These are phyloP conservation scores for Dynastes maya DNA, from an alignment of 2,888 invertebrate species.

Conservation along the genomic window DNA sequence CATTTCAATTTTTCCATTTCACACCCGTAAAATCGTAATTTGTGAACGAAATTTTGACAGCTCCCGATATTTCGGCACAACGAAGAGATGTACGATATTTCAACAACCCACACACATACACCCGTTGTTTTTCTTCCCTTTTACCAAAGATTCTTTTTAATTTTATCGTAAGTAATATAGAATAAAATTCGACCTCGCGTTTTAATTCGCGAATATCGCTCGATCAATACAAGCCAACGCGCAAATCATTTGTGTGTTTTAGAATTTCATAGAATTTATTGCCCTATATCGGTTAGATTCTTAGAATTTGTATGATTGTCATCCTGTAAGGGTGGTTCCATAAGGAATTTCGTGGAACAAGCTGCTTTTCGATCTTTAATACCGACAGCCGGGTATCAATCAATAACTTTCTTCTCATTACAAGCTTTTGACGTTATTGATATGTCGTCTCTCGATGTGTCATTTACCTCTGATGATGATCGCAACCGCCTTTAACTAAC, in stretches of 20 bases:
- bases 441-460: constrained; percentile 25
- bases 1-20: constrained; percentile 3
- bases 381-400: background rate
- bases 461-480: constrained; percentile 25
- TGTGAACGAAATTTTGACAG: constrained; percentile 1
- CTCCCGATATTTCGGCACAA: background rate
- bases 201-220: constrained; percentile 2
- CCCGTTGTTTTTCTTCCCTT: background rate
- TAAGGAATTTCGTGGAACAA: no score
- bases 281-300: background rate
- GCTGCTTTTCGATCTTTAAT: background rate
- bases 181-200: background rate
- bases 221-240: constrained; percentile 27
- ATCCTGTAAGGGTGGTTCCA: no score
- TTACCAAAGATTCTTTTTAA: background rate
- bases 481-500: constrained; percentile 5
- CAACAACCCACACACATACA: background rate
- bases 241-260: constrained; percentile 23
- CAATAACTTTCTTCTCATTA: constrained; percentile 14
- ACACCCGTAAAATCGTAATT: background rate
- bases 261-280: background rate
- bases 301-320: no score
- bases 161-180: background rate
- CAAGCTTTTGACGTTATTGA: constrained; percentile 26
- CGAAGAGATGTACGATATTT: background rate